Evolutionary conservation across 2,888 invertebrate species (phyloP).

Genomic region (Brachypalpus laphriformis): DNA sequence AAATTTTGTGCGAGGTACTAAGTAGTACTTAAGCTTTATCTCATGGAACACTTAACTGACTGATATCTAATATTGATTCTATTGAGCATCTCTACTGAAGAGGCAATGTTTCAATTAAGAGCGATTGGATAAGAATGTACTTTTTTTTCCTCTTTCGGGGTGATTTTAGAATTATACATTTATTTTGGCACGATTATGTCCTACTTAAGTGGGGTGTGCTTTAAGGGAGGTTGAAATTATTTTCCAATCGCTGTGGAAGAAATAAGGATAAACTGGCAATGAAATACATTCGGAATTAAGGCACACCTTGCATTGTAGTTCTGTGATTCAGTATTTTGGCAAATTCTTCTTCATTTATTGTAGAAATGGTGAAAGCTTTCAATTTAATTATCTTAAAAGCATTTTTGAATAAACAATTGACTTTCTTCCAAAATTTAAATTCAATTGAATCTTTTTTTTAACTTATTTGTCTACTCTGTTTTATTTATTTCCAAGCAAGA

Average conservation of each 20-base stretch:
- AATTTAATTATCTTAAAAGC: too few species aligned
- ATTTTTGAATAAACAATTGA: too few species aligned
- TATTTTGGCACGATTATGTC: neutral
- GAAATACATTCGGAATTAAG: neutral
- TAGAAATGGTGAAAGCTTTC: neutral
- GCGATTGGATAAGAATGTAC: neutral
- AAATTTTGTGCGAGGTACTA: slow-evolving; percentile 9
- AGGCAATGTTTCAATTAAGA: slow-evolving; percentile 40
- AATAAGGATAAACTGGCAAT: neutral
- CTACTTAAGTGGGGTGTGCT: neutral
- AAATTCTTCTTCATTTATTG: neutral
- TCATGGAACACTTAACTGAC: slow-evolving; percentile 33
- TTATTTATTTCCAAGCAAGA: too few species aligned
- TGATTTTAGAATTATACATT: slow-evolving; percentile 9
- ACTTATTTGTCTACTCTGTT: too few species aligned
- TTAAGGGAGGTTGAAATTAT: neutral
- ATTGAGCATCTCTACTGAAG: slow-evolving; percentile 2
- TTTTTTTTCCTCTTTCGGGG: neutral
- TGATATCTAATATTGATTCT: slow-evolving; percentile 46
- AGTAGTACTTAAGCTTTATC: slow-evolving; percentile 32
- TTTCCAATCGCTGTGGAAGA: neutral
- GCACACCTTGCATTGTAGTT: neutral
- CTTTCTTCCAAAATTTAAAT: too few species aligned
- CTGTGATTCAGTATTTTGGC: neutral
- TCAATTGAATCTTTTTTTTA: too few species aligned